Evolutionary conservation across 2,113 vertebrate genomes (phyloP).

Genomic region (Conger conger): DNA sequence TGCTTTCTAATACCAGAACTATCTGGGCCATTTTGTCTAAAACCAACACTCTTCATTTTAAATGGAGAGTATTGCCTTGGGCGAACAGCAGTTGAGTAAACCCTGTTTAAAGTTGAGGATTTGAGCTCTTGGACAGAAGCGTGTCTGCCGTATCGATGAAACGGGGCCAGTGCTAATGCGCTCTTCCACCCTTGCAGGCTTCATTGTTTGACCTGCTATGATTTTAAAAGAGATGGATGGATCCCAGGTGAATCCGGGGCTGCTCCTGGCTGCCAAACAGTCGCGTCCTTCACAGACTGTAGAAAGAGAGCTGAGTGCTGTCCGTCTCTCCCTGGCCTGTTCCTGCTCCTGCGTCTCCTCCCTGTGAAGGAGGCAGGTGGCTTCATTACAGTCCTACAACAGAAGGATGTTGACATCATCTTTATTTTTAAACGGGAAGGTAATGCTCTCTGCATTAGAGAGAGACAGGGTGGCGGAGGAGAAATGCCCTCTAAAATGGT

Average conservation of each 20-base stretch:
- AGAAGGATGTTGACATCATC: not conserved
- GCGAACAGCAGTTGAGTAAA: too few species aligned
- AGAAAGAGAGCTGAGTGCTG: not conserved
- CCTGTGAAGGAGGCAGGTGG: constrained; percentile 23
- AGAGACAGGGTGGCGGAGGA: not conserved
- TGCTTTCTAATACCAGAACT: not conserved
- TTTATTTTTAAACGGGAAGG: not conserved
- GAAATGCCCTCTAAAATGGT: not conserved
- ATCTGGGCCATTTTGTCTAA: not conserved
- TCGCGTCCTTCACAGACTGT: constrained; percentile 13
- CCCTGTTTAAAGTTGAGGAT: not conserved
- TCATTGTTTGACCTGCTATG: not conserved
- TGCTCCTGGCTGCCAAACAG: not conserved
- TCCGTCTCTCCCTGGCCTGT: not conserved
- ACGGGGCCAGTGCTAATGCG: not conserved
- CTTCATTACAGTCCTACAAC: not conserved
- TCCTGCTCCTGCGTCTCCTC: constrained; percentile 16
- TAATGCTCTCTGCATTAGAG: not conserved
- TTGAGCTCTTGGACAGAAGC: not conserved
- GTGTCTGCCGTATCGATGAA: not conserved
- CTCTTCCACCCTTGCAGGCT: not conserved
- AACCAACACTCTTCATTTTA: not conserved
- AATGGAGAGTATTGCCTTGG: not conserved
- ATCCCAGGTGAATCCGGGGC: not conserved
- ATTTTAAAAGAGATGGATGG: not conserved